Evolutionary conservation across 1,140 invertebrate genomes (phyloP), one percentile per base, ranked within the genome.

Genomic region (Drosophila bocqueti): DNA sequence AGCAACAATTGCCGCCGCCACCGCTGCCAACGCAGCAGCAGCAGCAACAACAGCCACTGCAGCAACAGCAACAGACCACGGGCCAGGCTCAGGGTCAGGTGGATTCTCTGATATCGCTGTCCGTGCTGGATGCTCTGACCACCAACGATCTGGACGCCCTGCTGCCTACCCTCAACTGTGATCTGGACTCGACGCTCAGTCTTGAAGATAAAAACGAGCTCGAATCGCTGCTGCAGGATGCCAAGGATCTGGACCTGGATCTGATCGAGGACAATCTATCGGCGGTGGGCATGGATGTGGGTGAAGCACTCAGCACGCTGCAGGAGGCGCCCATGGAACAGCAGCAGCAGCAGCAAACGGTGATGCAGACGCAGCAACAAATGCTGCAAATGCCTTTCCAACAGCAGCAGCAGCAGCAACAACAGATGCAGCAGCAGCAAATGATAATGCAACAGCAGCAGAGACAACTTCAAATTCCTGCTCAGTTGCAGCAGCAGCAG

Each of bases 121-220:
- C 92, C 24, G 92, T 93, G 61, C 76, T 94, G 38, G 94, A 94
- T 58, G 93, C 94, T 49, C 68, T 94, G 45, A 94, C 94, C 54
- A 91, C 93, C 34, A 94, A 93, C 74, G 95, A 96, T 79, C 93
- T 96, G 50, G 95, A 96, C 68, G 94, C 95, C 74, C 90, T 96
- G 83, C 89, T 96, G 75, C 95, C 95, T 16, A 94, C 94, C 42
- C 91, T 95, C 15, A 93, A 92, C 83, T 94, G 93, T 65, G 94
- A 95, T 91, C 92, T 95, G 36, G 93, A 93, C 69, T 93, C 90
- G 50, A 81, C 92, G 26, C 93, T 94, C 13, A 94, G 94, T 79
- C 91, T 95, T 16, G 94, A 95, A 72, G 81, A 93, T 67, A 94
- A 93, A 79, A 91, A 93, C 55, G 91, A 93, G 57, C 79, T 93